Base-by-base conservation (phyloP, 2,888 invertebrate species). In the Antitype chi region DNA sequence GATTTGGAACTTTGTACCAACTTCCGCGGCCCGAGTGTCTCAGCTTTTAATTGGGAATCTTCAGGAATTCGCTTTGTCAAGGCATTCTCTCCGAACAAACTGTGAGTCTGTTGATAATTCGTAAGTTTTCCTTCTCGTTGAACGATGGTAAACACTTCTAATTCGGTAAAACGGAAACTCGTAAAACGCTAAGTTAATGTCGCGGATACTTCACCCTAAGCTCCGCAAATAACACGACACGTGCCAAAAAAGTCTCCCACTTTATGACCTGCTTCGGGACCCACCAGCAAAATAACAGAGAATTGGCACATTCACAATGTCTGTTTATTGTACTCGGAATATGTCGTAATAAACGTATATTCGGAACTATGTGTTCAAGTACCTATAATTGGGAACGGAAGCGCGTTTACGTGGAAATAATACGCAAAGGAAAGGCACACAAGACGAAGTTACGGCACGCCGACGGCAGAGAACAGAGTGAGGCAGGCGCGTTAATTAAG, bases 11-110 rank as follows among this genome's bases (percentile, higher is more conserved):
- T 95, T 94, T 90, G 91, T 90, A 88, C 90, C 86, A 95, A 95
- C 91, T 96, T 95, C 92, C 93, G 91, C 94, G 92, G 90, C 86
- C 87, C 82, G 90, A 94, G 93, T 94, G 95, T 95, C 95, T 93
- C 95, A 92, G 94, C 92, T 94, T 92, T 96, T 96, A 96, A 96
- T 96, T 96, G 95, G 93, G 94, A 96, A 95, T 95, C 94, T 95
- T 94, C 90, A 90, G 92, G 95, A 95, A 95, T 96, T 95, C 94
- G 93, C 93, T 95, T 94, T 94, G 94, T 94, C 93, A 91, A 91
- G 92, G 94, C 94, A 94, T 94, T 95, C 91, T 91, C 43, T 23
- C 89, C 89, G 92, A 91, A 92, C 93, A 93, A 94, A 94, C 92
- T 92, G 90, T 88, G 92, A 92, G 92, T 92, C 89, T 90, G 89